These are phyloP conservation scores for Phymatocera aterrima DNA, from an alignment of 2,888 invertebrate species.

Conservation along the genomic window DNA sequence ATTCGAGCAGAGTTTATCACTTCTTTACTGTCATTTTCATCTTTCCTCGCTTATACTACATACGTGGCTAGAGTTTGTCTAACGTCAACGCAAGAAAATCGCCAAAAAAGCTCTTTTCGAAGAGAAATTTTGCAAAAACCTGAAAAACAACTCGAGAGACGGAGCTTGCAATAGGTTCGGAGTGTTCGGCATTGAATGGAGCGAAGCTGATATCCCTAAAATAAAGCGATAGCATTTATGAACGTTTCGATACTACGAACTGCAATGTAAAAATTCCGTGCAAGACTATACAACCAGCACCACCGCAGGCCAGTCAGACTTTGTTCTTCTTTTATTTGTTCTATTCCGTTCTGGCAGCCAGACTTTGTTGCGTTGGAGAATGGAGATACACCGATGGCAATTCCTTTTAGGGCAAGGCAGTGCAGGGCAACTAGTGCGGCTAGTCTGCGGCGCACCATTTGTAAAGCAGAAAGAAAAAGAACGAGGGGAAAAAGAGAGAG, in stretches of 20 bases:
- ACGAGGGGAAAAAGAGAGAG: background rate
- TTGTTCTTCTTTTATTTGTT: background rate
- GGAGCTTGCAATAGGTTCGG: too few relatives aligned
- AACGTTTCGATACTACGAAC: background rate
- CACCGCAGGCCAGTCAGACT: too few relatives aligned
- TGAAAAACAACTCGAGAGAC: too few relatives aligned
- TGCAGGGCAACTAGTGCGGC: background rate
- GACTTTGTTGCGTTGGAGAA: slow-evolving; percentile 14
- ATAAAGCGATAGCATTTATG: background rate
- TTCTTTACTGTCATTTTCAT: too few relatives aligned
- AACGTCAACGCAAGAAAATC: too few relatives aligned
- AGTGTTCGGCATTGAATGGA: too few relatives aligned
- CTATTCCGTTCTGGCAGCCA: background rate
- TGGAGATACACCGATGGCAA: slow-evolving; percentile 18
- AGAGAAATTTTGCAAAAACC: too few relatives aligned
- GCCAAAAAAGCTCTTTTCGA: too few relatives aligned
- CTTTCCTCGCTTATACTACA: too few relatives aligned
- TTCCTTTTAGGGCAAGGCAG: slow-evolving; percentile 29
- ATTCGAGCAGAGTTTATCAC: background rate
- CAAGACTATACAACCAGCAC: background rate
- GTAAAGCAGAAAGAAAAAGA: background rate
- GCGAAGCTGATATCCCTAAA: too few relatives aligned
- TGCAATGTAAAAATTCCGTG: background rate
- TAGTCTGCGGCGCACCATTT: slow-evolving; percentile 9
- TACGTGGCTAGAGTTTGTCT: too few relatives aligned